phyloP scores from a whole-genome alignment of 2,888 invertebrate species.

The Lysandra coridon region DNA sequence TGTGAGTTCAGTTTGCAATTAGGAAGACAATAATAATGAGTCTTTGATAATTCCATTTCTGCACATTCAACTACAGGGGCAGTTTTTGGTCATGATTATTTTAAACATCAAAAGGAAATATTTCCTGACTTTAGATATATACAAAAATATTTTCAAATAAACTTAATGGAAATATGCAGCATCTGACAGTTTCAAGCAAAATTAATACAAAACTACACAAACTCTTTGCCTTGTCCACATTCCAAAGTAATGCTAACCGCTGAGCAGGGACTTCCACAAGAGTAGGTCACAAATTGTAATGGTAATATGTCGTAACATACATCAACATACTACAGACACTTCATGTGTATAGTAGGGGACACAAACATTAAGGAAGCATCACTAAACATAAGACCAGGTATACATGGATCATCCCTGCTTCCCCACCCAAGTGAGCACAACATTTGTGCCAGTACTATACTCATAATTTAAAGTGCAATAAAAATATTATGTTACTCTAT shows the following conservation, averaged over 20 bases:
- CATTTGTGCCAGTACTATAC: constrained; percentile 7
- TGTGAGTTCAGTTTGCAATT: neutral
- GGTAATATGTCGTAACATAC: constrained; percentile 33
- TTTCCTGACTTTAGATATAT: constrained; percentile 41
- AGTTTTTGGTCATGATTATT: constrained; percentile 42
- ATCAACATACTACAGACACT: constrained; percentile 41
- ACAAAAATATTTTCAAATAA: constrained; percentile 46
- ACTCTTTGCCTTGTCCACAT: constrained; percentile 39
- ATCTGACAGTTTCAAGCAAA: constrained; percentile 42
- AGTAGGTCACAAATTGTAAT: constrained; percentile 43
- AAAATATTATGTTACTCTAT: constrained; percentile 69
- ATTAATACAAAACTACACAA: constrained; percentile 41
- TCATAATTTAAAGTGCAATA: constrained; percentile 39
- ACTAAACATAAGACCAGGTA: neutral
- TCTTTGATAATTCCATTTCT: constrained; percentile 30
- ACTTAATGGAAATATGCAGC: constrained; percentile 43
- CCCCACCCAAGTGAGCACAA: neutral
- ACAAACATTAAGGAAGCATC: constrained; percentile 10
- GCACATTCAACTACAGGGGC: constrained; percentile 37
- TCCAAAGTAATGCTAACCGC: constrained; percentile 40
- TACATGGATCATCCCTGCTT: neutral
- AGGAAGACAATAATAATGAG: constrained; percentile 6
- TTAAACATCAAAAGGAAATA: constrained; percentile 38
- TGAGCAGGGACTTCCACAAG: constrained; percentile 59
- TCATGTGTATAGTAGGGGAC: constrained; percentile 38